Percentiles rank a stretch among this genome's conserved stretches.
Evolutionary conservation across 2,888 invertebrate genomes (phyloP).

Genomic region (Crocallis elinguaria): DNA sequence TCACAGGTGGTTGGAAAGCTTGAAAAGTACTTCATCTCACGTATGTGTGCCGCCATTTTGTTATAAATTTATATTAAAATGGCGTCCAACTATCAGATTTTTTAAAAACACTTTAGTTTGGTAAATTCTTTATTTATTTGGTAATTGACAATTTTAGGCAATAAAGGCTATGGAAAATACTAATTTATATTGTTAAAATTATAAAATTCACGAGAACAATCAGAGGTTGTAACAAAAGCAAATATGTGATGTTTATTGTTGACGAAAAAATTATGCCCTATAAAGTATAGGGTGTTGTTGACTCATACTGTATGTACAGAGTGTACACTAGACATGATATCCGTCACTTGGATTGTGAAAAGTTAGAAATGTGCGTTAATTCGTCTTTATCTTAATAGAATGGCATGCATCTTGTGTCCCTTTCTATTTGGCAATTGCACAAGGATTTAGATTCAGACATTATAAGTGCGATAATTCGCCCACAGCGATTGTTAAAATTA

Average conservation of each 20-base stretch:
- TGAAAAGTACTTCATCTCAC: too few relatives aligned
- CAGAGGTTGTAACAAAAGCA: neutral
- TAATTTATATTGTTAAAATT: neutral
- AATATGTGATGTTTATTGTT: neutral
- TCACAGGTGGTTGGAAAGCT: too few relatives aligned
- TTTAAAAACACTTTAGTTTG: neutral
- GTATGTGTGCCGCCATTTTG: conserved; percentile 2
- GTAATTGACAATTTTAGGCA: neutral
- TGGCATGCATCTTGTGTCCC: too few relatives aligned
- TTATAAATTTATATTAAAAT: conserved; percentile 6
- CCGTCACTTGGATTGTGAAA: neutral
- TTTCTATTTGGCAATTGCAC: too few relatives aligned
- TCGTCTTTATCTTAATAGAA: too few relatives aligned
- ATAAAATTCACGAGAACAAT: neutral
- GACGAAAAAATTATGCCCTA: neutral
- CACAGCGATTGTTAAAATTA: conserved; percentile 34
- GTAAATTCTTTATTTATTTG: neutral
- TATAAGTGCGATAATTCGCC: neutral
- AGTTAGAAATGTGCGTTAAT: too few relatives aligned
- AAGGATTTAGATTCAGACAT: too few relatives aligned
- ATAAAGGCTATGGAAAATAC: neutral
- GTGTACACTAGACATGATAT: too few relatives aligned
- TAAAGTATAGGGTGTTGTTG: neutral
- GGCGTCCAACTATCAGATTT: too few relatives aligned
- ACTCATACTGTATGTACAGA: too few relatives aligned